Evolutionary conservation across 2,113 vertebrate species (phyloP).

Genomic region (Vulpes vulpes): DNA sequence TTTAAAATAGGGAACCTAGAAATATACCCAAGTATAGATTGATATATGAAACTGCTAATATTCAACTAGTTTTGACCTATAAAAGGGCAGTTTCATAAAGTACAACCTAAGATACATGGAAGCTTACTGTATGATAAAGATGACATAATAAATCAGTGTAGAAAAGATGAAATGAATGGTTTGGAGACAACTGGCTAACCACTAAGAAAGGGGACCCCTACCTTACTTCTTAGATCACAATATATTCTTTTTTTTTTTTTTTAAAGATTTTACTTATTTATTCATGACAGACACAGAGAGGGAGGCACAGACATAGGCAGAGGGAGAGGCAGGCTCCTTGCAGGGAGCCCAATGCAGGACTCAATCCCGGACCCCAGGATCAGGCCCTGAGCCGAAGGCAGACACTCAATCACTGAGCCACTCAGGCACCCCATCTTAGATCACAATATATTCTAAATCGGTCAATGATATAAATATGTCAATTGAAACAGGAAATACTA

Average conservation of each 20-base stretch:
- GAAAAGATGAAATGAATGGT: slow-evolving; percentile 16
- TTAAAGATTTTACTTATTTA: no score
- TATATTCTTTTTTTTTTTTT: neutral
- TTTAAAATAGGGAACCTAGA: slow-evolving; percentile 2
- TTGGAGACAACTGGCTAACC: neutral
- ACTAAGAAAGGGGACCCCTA: neutral
- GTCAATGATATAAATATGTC: neutral
- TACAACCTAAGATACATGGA: neutral
- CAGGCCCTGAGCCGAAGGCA: no score
- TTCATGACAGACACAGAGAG: no score
- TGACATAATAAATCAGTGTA: neutral
- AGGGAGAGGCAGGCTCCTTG: no score
- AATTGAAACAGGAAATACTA: neutral
- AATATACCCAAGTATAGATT: neutral
- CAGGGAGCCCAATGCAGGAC: no score
- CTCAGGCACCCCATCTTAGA: neutral
- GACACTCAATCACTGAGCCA: no score
- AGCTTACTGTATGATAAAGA: neutral
- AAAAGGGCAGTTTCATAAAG: neutral
- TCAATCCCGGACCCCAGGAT: no score
- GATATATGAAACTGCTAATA: neutral
- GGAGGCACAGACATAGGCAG: no score
- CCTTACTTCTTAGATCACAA: neutral
- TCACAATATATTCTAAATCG: neutral
- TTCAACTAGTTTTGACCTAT: neutral